Base-by-base conservation (phyloP, 2,888 invertebrate species). In the Alloplasta piceator region DNA sequence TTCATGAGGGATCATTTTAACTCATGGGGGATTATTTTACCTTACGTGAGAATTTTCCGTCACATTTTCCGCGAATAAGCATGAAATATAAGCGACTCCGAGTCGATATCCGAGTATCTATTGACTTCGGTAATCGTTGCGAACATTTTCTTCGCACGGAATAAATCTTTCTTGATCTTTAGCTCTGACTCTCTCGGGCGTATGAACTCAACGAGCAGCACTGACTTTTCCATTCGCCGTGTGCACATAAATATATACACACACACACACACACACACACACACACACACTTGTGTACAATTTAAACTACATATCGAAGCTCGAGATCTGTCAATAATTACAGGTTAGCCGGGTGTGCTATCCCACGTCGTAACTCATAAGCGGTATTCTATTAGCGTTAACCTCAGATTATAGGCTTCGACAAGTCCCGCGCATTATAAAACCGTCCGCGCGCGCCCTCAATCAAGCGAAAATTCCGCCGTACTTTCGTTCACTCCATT, bases 351-450 rank as follows among this genome's bases (percentile, higher is more conserved):
- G 76, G 26, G 78, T 76, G 72, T 78, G 78, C 78, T 84, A 70
- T 80, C 81, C 85, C 84, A 26, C 26, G 68, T 82, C 86, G 86
- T 88, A 88, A 89, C 88, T 89, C 85, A 85, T 85, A 87, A 87
- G 84, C 84, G 86, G 86, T 88, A 89, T 89, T 89, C 88, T 87
- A 88, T 89, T 87, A 88, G 86, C 85, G 86, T 86, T 85, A 87
- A 83, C 82, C 85, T 80, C 82, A 86, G 87, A 88, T 89, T 89
- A 87, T 79, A 83, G 85, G 81, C 76, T 82, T 78, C 68, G 83
- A 63, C 73, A 74, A 82, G 83, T 81, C 82, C 77, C 82, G 77
- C 80, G 79, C 26, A 26, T 26, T 83, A 82, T 60, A 78, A 66
- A 83, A 78, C 56, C 82, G 81, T 76, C 82, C 74, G 70, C 79